Base-by-base conservation (phyloP, 2,797 vertebrate genomes). In the Pipistrellus pipistrellus region DNA sequence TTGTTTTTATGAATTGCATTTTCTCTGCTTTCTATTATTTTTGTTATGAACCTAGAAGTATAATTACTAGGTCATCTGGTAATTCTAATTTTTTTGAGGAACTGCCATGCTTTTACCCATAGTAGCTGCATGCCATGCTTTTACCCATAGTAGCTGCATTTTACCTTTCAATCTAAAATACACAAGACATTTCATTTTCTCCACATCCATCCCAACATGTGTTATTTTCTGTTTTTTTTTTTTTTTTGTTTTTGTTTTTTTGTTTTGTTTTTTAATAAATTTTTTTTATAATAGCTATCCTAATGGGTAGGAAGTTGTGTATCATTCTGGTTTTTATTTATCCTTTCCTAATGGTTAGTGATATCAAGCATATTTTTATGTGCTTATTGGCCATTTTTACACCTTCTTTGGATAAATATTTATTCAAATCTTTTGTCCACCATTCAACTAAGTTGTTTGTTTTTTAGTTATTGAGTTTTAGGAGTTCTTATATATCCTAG, bases 281-380 rank as follows among this genome's bases (percentile, higher is more conserved):
- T 41, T 48, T 32, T 83, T 92, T 90, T n/a, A 44, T 72, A 83
- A n/a, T 62, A 68, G 18, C 6, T 12, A 69, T 75, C 15, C 15
- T 90, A 84, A 69, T 80, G 55, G 51, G 12, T 27, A 4, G 78
- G n/a, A 90, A 75, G 10, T 75, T 57, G 2, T 66, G 14, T 73
- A 12, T 93, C 20, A 55, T 68, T 83, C 32, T 77, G 27, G 35
- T 85, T 94, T 87, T 93, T 12, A 91, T 69, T 90, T 88, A 17
- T 59, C 78, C 53, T 93, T 84, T 59, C 20, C 15, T 78, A 89
- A 82, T n/a, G 21, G 30, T 95, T 69, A 84, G 20, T 55, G 23
- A 55, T 72, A 17, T 68, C 59, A 44, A 68, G 15, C 17, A 77
- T 68, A 14, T 71, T 85, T 85, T 81, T 35, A 69, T 87, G 9